Base-by-base conservation (phyloP, 2,888 invertebrate genomes). In the Parochlus steinenii region DNA sequence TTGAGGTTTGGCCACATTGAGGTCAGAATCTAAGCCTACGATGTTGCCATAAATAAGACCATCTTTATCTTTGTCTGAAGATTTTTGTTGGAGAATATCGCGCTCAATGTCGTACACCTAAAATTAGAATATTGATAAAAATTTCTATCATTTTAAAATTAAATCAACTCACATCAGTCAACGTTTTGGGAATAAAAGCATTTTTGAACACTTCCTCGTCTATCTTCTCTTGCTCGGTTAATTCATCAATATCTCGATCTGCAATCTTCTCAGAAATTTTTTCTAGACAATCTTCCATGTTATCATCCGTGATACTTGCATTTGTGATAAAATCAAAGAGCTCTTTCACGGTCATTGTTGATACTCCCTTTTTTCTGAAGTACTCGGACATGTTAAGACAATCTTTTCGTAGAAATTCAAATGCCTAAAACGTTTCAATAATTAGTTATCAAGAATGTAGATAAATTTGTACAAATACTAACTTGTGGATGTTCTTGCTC, bases 401-500 rank as follows among this genome's bases (percentile, higher is more conserved):
- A 62, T 98, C 97, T 53, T 85, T 92, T 39, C 93, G 68, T 30
- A 98, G 64, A 56, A 98, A 98, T 42, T 92, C 86, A 43, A 90
- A 70, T 0, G 97, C 86, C n/a, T n/a, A n/a, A n/a, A n/a, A n/a
- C n/a, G n/a, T n/a, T n/a, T n/a, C n/a, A n/a, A n/a, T n/a, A n/a
- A n/a, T n/a, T n/a, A n/a, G n/a, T n/a, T n/a, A n/a, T n/a, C n/a
- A n/a, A n/a, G n/a, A n/a, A n/a, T n/a, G n/a, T n/a, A n/a, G n/a
- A n/a, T n/a, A n/a, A n/a, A n/a, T n/a, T n/a, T n/a, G n/a, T n/a
- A n/a, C n/a, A n/a, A n/a, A n/a, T n/a, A n/a, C n/a, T n/a, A n/a
- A n/a, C n/a, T 57, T 85, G 78, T 0, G 93, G 93, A 67, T 98
- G 95, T 55, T 97, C 93, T 55, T 93, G 93, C 58, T 97, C 95